A percentile compares a stretch with the other conserved stretches of the same genome.
These are phyloP conservation scores for Gallinago stenura DNA, from an alignment of 2,797 vertebrate species.

Conservation along the genomic window DNA sequence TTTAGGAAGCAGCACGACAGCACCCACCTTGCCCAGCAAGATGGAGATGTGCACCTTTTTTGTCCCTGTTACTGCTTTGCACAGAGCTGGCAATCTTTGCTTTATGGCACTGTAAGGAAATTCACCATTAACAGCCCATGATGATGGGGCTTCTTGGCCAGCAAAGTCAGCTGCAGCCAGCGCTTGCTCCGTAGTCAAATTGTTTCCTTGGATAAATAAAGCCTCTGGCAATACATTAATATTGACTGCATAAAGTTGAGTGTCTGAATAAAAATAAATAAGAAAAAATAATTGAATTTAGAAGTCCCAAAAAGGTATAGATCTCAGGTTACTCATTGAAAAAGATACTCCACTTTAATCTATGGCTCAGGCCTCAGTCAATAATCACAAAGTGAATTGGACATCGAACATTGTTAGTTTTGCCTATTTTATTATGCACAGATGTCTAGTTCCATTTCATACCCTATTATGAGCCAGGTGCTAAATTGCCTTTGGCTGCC, in stretches of 20 bases:
- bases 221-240: neutral
- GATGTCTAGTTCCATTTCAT: constrained; percentile 64
- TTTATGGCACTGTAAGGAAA: neutral
- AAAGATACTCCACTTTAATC: neutral
- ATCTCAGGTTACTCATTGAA: neutral
- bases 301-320: neutral
- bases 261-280: neutral
- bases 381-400: constrained; percentile 11
- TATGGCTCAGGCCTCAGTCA: neutral
- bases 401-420: neutral
- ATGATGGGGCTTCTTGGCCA: neutral
- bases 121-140: neutral
- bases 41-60: no score
- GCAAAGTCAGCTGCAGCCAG: neutral
- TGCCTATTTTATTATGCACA: constrained; percentile 60
- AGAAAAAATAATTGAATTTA: neutral
- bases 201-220: neutral
- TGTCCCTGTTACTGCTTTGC: neutral
- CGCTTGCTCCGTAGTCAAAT: neutral
- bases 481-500: constrained; percentile 68
- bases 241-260: neutral
- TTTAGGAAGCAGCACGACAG: neutral
- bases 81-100: neutral
- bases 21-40: neutral
- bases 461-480: constrained; percentile 61